phyloP scores from a whole-genome alignment of 2,113 vertebrate genomes.

The Tyto alba region DNA sequence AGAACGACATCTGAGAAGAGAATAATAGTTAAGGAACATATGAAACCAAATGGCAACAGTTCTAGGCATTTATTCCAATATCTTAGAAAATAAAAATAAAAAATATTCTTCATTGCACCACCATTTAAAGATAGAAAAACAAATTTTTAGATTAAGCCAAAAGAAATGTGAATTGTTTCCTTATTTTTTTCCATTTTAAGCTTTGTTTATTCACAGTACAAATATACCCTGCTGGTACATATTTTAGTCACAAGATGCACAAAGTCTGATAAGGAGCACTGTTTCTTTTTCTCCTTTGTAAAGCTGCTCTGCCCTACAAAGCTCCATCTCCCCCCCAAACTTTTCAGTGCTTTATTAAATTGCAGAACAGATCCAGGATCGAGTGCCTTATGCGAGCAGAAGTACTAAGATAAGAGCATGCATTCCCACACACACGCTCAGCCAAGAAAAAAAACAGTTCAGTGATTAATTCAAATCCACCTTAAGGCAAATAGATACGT shows the following conservation, averaged over 20 bases:
- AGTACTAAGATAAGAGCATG: not conserved
- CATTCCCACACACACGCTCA: not conserved
- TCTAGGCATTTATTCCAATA: slow-evolving; percentile 38
- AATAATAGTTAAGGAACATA: slow-evolving; percentile 3
- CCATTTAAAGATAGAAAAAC: not conserved
- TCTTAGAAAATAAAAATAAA: slow-evolving; percentile 20
- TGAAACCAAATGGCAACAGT: not conserved
- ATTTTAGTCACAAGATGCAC: not conserved
- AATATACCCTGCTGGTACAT: not conserved
- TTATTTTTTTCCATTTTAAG: not conserved
- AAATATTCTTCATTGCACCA: not conserved
- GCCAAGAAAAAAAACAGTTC: not conserved
- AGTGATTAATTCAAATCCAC: not conserved
- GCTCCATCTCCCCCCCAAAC: not conserved
- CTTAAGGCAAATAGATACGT: not conserved
- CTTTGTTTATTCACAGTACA: slow-evolving; percentile 15
- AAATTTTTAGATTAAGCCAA: not conserved
- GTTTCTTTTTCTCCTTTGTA: not conserved
- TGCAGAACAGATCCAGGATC: not conserved
- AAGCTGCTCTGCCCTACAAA: not conserved
- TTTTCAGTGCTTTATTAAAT: not conserved
- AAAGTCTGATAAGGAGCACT: not conserved
- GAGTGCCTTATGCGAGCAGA: not conserved
- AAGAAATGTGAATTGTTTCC: not conserved
- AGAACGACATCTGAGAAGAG: not conserved